phyloP scores from a whole-genome alignment of 2,797 vertebrate genomes.

The Orestias chungarensis region DNA sequence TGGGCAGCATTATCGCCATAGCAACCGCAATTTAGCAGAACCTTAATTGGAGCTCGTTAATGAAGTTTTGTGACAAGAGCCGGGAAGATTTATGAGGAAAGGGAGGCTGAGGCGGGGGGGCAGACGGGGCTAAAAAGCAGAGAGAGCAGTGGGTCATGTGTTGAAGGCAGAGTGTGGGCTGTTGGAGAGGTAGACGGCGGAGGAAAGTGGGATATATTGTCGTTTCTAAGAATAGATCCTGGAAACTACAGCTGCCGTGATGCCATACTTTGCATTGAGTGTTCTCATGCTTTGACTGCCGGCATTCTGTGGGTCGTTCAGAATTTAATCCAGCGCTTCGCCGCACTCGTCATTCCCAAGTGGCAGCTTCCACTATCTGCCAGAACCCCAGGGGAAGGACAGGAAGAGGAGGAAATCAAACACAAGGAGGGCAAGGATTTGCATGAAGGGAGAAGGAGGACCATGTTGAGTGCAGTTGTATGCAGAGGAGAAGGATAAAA shows the following conservation, averaged over 20 bases:
- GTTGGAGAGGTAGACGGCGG: slow-evolving; percentile 7
- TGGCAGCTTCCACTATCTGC: slow-evolving; percentile 61
- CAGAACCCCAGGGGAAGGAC: slow-evolving; percentile 44
- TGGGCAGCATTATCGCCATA: slow-evolving; percentile 12
- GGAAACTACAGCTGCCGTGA: slow-evolving; percentile 59
- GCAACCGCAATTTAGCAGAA: slow-evolving; percentile 35
- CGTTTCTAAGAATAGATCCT: slow-evolving; percentile 70
- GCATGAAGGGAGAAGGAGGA: slow-evolving; percentile 1
- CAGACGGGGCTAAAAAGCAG: neutral
- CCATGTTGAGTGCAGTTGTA: neutral
- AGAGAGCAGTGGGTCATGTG: slow-evolving; percentile 19
- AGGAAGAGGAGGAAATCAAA: neutral
- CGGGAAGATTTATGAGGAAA: slow-evolving; percentile 51
- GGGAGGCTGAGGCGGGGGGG: neutral
- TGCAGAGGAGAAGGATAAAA: slow-evolving; percentile 9
- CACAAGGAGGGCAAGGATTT: slow-evolving; percentile 4
- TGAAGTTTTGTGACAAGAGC: slow-evolving; percentile 48
- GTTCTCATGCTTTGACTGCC: slow-evolving; percentile 38
- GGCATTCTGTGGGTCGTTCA: slow-evolving; percentile 55
- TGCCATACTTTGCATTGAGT: slow-evolving; percentile 33
- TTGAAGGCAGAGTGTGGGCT: slow-evolving; percentile 18
- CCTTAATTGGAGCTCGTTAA: slow-evolving; percentile 65
- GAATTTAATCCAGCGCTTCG: slow-evolving; percentile 73
- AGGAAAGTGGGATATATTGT: slow-evolving; percentile 39
- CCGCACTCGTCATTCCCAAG: slow-evolving; percentile 70